Base-by-base conservation (phyloP, 2,113 vertebrate genomes). In the Anarhynchus alexandrinus region DNA sequence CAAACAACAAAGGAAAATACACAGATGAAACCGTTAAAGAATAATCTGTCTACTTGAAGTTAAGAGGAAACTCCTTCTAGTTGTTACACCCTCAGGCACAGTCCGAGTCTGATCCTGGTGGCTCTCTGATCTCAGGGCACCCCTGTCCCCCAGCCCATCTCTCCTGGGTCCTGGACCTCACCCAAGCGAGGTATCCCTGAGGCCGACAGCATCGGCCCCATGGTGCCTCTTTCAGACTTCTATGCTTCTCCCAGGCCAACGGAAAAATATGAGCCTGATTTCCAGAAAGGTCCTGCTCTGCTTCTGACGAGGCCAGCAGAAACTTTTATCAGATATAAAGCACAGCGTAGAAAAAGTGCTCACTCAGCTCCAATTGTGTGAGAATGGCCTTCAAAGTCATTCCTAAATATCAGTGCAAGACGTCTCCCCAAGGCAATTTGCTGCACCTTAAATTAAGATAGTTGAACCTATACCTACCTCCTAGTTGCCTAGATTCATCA, bases 151-250 rank as follows among this genome's bases (percentile, higher is more conserved):
- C n/a, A 65, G 62, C 15, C 45, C 30, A 64, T 5, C 32, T 34
- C 9, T 51, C 36, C n/a, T 17, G 13, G 12, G 38, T 45, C 34
- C 49, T 65, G 30, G 34, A 57, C 12, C 15, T 57, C 36, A 67
- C 10, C 6, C 2, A 1, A 42, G 11, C 2, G 2, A 74, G 38
- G 59, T 47, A 36, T 3, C 20, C 15, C 34, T 51, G 7, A 40
- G 38, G 14, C 3, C 59, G 38, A 58, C 30, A 79, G 16, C 22
- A 78, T 26, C 20, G 69, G 43, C 12, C 9, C 26, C 32, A 15
- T 8, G 18, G 20, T 64, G 10, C 43, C 42, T 77, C 43, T 79
- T 52, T 54, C 38, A 74, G 38, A 27, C 15, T 65, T 43, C 38
- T 19, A 73, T 27, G 32, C 15, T 51, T 65, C 55, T 64, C n/a